phyloP scores from a whole-genome alignment of 2,113 vertebrate species.

The Pituophis catenifer region DNA sequence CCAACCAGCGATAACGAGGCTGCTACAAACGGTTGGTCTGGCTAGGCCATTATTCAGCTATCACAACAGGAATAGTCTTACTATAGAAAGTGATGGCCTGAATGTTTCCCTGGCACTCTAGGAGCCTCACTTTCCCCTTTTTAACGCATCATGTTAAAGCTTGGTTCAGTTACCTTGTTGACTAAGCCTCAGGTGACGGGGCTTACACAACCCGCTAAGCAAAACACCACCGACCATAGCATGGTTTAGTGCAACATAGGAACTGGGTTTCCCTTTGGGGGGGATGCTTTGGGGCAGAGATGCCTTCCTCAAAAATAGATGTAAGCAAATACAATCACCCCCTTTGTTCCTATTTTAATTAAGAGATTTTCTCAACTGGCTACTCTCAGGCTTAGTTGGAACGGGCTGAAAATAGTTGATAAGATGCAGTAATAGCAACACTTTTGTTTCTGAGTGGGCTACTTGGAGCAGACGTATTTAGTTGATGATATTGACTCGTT shows the following conservation, averaged over 20 bases:
- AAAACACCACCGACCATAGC: background rate
- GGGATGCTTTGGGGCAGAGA: background rate
- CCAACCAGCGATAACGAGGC: background rate
- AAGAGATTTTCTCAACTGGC: slow-evolving; percentile 19
- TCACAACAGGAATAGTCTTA: background rate
- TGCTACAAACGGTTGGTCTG: background rate
- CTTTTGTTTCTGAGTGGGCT: slow-evolving; percentile 17
- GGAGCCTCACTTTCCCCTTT: background rate
- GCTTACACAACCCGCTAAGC: background rate
- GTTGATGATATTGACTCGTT: background rate
- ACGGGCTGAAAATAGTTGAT: slow-evolving; percentile 49
- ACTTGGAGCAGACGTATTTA: background rate
- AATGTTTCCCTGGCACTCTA: background rate
- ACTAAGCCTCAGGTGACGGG: background rate
- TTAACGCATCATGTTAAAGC: background rate
- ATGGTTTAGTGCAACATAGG: background rate
- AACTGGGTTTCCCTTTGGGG: background rate
- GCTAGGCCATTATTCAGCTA: background rate
- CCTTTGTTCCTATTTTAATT: slow-evolving; percentile 25
- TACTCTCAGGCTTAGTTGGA: slow-evolving; percentile 22
- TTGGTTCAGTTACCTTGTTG: background rate
- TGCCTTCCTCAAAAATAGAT: background rate
- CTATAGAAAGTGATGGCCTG: background rate
- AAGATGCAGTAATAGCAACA: slow-evolving; percentile 52
- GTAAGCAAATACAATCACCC: slow-evolving; percentile 33